A percentile compares a stretch with the other conserved stretches of the same genome.
Conservation (phyloP, 2,113 vertebrate species). For the Cygnus buccinator region DNA sequence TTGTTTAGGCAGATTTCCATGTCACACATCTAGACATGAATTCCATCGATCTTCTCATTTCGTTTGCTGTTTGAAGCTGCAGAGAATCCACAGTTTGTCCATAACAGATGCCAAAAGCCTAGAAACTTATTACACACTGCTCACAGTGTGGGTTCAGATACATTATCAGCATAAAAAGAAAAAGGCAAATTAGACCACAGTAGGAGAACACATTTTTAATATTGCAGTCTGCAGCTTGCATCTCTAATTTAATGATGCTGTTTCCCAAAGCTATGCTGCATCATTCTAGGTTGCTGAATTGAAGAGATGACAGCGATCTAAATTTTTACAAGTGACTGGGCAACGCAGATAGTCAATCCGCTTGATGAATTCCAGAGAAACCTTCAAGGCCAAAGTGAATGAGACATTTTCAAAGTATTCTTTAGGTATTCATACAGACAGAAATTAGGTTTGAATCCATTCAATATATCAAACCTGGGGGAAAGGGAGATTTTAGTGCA, state of each 20-base stretch:
- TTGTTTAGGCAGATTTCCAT: constrained; percentile 59
- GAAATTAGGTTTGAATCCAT: not conserved
- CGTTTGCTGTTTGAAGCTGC: constrained; percentile 63
- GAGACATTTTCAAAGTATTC: not conserved
- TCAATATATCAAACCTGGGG: not conserved
- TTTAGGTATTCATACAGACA: not conserved
- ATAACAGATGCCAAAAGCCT: constrained; percentile 59
- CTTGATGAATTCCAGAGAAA: constrained; percentile 10
- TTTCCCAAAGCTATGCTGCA: constrained; percentile 31
- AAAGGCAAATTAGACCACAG: constrained; percentile 70
- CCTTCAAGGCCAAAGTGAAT: not conserved
- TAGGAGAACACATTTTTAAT: constrained; percentile 68
- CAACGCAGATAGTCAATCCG: not conserved
- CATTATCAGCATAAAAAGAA: constrained; percentile 69
- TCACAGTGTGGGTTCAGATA: constrained; percentile 63
- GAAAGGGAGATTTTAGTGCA: not conserved
- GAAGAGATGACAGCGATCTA: not conserved
- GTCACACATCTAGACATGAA: constrained; percentile 36
- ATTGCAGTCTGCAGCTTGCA: constrained; percentile 48
- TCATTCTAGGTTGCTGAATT: constrained; percentile 8
- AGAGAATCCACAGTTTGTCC: constrained; percentile 60
- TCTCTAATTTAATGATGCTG: constrained; percentile 59
- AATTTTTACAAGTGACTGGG: not conserved
- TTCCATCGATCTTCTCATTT: constrained; percentile 59
- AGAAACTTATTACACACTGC: constrained; percentile 58